Conservation (phyloP, 2,888 invertebrate species). For the Sclerodermus sp. region DNA sequence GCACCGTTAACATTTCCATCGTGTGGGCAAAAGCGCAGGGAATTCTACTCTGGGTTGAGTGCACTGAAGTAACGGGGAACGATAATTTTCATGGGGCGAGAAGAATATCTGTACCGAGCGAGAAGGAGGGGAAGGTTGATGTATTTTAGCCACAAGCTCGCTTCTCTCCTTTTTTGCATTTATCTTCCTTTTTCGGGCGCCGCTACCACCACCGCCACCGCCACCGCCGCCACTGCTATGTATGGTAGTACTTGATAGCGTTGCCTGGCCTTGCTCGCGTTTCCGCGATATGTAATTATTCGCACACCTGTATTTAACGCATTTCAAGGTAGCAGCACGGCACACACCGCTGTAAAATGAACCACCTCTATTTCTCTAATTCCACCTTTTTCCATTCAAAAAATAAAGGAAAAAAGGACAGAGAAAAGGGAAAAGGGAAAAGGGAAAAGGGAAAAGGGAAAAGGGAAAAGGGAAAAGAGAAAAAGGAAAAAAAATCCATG, state of each 20-base stretch:
- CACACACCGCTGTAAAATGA: too few species aligned
- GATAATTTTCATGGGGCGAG: constrained; percentile 29
- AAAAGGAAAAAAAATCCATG: too few species aligned
- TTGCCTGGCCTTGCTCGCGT: constrained; percentile 18
- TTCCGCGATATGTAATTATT: constrained; percentile 30
- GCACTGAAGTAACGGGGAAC: constrained; percentile 19
- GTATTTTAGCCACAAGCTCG: neutral
- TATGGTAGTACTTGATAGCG: constrained; percentile 30
- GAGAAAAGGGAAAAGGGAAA: too few species aligned
- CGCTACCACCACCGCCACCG: neutral
- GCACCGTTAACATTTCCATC: too few species aligned
- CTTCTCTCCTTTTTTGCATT: constrained; percentile 3
- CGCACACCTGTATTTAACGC: constrained; percentile 27
- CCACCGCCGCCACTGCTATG: constrained; percentile 11
- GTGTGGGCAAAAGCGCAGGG: too few species aligned
- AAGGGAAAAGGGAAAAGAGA: too few species aligned
- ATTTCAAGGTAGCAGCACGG: constrained; percentile 15
- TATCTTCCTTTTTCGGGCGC: neutral
- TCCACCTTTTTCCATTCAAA: too few species aligned
- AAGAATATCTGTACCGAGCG: constrained; percentile 19
- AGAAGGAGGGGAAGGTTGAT: neutral
- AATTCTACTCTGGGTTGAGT: too few species aligned
- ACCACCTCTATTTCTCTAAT: too few species aligned
- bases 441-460: too few species aligned
- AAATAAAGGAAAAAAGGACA: too few species aligned